Base-by-base conservation (phyloP, 2,888 invertebrate species). In the Criorhina ranunculi region DNA sequence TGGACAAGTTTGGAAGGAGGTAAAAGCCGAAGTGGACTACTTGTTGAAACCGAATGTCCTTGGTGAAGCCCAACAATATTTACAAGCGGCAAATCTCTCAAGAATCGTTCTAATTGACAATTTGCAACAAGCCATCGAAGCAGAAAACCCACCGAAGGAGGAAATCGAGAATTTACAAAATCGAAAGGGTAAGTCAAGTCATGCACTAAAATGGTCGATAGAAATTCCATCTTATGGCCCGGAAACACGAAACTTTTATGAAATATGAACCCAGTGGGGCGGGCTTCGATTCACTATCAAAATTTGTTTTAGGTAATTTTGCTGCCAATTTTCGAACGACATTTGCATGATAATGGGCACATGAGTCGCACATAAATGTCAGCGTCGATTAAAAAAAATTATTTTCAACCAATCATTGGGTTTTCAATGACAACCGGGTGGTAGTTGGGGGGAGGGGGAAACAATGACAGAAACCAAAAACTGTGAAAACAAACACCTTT, bases 51-150 rank as follows among this genome's bases (percentile, higher is more conserved):
- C 94, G 1, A 92, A 94, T 57, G 93, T 94, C n/a, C 90, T 95
- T 59, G 92, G 93, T 55, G 94, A 94, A 86, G 95, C 96, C 1
- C 93, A 94, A 69, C 92, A 93, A 62, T 92, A 93, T 70, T 93
- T 97, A 37, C 92, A 93, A 70, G 93, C 94, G 42, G 93, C 94
- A 83, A 94, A 94, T 69, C 93, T 97, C 73, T 90, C 93, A 19
- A 96, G 93, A 89, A 93, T 95, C 64, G 92, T 97, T n/a, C 91
- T 96, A 51, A 96, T 97, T 88, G 93, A 95, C 60, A 95, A 97
- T 91, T 91, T 97, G 62, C 96, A 97, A 91, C 93, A 93, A 88
- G 95, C 95, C 57, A 97, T 97, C 83, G 94, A 96, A 87, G 94
- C 94, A 86, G 97, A 97, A 92, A 97, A 97, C 91, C 96, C 96